Evolutionary conservation across 2,113 vertebrate genomes (phyloP).

Genomic region (cat (Felis catus)): DNA sequence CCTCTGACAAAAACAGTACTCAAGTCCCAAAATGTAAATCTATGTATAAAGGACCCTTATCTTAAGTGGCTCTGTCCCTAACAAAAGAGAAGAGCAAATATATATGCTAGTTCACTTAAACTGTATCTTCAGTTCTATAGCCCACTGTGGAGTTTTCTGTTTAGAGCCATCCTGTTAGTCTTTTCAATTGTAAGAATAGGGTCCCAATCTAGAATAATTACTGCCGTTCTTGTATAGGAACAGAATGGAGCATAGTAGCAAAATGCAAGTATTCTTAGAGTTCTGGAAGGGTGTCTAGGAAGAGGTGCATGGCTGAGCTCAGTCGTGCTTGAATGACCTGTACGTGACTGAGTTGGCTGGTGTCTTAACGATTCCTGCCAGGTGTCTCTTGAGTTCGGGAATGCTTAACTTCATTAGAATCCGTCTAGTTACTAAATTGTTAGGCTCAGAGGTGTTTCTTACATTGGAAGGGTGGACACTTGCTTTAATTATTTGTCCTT

Average conservation of each 20-base stretch:
- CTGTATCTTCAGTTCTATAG: not conserved
- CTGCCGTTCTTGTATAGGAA: not conserved
- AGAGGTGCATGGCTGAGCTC: not conserved
- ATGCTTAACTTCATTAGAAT: not conserved
- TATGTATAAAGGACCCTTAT: not conserved
- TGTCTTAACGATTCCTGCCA: not conserved
- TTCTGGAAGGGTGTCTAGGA: not conserved
- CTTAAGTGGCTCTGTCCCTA: slow-evolving; percentile 1
- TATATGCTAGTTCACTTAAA: not conserved
- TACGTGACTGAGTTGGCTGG: not conserved
- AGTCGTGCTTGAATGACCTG: not conserved
- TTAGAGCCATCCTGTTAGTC: not conserved
- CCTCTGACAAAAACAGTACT: not conserved
- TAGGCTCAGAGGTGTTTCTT: not conserved
- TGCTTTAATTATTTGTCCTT: slow-evolving; percentile 16
- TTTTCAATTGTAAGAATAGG: not conserved
- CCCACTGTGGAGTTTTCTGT: not conserved
- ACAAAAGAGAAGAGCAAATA: not conserved
- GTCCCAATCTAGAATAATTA: not conserved
- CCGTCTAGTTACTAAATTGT: not conserved
- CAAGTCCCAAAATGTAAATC: not conserved
- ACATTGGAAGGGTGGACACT: not conserved
- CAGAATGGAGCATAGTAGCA: not conserved
- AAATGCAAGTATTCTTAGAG: not conserved
- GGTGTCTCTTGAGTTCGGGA: not conserved